phyloP scores from a whole-genome alignment of 92 coral and sea anemone species.

The Pocillopora meandrina region DNA sequence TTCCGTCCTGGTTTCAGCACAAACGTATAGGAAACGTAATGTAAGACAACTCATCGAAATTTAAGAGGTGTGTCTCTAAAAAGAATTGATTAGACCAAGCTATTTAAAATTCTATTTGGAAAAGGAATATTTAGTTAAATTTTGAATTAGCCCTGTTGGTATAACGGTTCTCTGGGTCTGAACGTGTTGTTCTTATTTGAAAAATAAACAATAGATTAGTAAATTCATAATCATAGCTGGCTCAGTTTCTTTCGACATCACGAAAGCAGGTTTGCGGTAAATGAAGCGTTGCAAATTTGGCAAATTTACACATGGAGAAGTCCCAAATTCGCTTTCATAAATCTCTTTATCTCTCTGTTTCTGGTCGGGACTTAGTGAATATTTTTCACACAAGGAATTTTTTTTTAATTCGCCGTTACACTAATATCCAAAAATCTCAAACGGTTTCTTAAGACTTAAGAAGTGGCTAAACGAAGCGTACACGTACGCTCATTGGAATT shows the following conservation, averaged over 20 bases:
- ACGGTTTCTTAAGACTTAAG: not conserved
- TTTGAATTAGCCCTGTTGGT: slow-evolving; percentile 2
- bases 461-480: too few relatives aligned
- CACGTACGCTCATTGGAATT: not conserved
- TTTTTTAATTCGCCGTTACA: too few relatives aligned
- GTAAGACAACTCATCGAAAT: too few relatives aligned
- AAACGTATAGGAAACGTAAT: too few relatives aligned
- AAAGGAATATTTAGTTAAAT: slow-evolving; percentile 3
- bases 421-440: not conserved
- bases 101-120: not conserved
- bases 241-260: not conserved
- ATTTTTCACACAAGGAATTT: not conserved
- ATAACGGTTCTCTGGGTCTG: not conserved
- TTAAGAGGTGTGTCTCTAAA: too few relatives aligned
- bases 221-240: not conserved
- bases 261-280: not conserved
- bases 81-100: not conserved
- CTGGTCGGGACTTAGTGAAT: not conserved
- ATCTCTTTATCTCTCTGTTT: too few relatives aligned
- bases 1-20: too few relatives aligned
- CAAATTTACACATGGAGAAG: slow-evolving; percentile 10
- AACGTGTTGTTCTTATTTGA: not conserved
- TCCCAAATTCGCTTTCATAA: not conserved
- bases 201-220: slow-evolving; percentile 13
- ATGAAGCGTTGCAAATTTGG: slow-evolving; percentile 2